Conservation (phyloP, 2,888 invertebrate genomes). For the Xestia ashworthii region DNA sequence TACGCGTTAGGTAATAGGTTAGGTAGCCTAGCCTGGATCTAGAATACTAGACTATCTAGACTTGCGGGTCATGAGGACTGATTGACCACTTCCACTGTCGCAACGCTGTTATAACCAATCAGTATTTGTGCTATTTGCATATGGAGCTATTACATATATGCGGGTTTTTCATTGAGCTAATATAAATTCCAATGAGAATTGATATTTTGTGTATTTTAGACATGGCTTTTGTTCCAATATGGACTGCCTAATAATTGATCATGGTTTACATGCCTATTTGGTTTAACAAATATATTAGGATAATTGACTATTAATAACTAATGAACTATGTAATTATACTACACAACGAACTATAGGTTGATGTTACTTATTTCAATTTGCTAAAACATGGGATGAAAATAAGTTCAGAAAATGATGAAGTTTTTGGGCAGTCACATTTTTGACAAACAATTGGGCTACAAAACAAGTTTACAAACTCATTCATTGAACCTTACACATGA, state of each 20-base stretch:
- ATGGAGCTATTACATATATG: not conserved
- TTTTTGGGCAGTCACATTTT: not conserved
- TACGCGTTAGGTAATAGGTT: constrained; percentile 70
- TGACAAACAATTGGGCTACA: not conserved
- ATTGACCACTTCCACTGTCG: constrained; percentile 86
- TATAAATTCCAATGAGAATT: constrained; percentile 27
- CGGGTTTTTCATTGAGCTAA: constrained; percentile 20
- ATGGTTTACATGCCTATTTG: not conserved
- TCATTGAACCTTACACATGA: not conserved
- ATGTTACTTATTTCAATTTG: not conserved
- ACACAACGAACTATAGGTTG: not conserved
- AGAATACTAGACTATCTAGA: constrained; percentile 81
- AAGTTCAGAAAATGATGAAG: not conserved
- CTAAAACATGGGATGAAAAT: not conserved
- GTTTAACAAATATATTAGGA: not conserved
- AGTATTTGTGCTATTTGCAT: constrained; percentile 43
- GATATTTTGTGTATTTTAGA: not conserved
- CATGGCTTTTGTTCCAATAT: not conserved
- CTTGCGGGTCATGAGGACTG: constrained; percentile 85
- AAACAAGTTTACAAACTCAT: not conserved
- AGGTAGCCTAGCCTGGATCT: constrained; percentile 76
- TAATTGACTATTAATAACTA: not conserved
- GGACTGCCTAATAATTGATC: not conserved
- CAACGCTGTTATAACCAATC: constrained; percentile 75
- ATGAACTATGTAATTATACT: not conserved